Evolutionary conservation across 2,888 invertebrate species (phyloP).

Genomic region (Hemithea aestivaria): DNA sequence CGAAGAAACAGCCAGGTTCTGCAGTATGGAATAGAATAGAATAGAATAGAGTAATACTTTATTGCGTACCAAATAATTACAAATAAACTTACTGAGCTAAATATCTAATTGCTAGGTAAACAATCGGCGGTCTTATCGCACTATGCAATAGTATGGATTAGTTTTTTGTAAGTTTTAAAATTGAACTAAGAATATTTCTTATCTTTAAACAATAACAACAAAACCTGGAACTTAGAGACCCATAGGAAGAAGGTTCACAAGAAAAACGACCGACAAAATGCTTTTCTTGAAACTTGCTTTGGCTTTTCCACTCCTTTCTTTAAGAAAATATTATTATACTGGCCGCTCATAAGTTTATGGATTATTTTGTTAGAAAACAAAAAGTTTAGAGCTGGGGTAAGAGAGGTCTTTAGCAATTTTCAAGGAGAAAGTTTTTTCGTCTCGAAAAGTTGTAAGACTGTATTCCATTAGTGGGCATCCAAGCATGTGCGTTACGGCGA

Average conservation of each 20-base stretch:
- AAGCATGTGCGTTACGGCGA: conserved; percentile 64
- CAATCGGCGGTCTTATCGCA: too few species aligned
- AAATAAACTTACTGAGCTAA: too few species aligned
- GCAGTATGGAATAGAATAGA: too few species aligned
- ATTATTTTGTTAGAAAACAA: conserved; percentile 40
- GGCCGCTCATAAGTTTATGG: conserved; percentile 29
- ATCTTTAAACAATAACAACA: conserved; percentile 6
- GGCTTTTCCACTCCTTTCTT: conserved; percentile 25
- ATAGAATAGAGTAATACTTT: too few species aligned
- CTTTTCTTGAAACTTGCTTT: conserved; percentile 21
- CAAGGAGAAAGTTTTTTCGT: conserved; percentile 40
- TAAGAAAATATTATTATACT: conserved; percentile 28
- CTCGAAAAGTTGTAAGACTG: conserved; percentile 49
- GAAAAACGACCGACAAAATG: conserved; percentile 18
- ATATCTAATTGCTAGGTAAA: too few species aligned
- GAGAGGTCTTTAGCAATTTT: conserved; percentile 52
- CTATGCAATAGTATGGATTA: too few species aligned
- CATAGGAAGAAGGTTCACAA: conserved; percentile 10
- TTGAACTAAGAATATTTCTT: too few species aligned
- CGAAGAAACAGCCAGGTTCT: too few species aligned
- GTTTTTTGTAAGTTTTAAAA: too few species aligned
- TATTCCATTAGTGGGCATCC: conserved; percentile 66
- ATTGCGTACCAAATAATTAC: too few species aligned
- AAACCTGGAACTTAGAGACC: conserved; percentile 8
- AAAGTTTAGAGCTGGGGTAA: conserved; percentile 45